These are phyloP conservation scores for Vanessa atalanta DNA, from an alignment of 1,140 invertebrate species.

Conservation along the genomic window DNA sequence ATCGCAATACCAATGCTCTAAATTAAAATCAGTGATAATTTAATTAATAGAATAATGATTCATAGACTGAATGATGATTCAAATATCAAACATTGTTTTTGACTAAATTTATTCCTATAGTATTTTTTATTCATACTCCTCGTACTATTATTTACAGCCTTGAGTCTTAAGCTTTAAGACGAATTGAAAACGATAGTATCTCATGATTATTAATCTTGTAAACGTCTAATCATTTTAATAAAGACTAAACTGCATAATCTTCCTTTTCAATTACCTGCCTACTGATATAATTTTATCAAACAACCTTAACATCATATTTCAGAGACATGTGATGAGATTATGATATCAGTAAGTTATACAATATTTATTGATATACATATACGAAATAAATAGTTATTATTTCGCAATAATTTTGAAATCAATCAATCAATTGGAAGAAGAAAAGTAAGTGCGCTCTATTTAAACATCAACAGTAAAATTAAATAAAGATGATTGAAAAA, in stretches of 20 bases:
- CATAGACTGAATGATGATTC: too few species aligned
- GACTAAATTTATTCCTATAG: too few species aligned
- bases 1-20: background rate
- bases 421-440: background rate
- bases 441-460: background rate
- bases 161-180: too few species aligned
- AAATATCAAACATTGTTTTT: too few species aligned
- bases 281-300: constrained; percentile 12
- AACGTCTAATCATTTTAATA: background rate
- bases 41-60: background rate
- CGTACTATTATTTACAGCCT: too few species aligned
- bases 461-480: too few species aligned
- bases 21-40: background rate
- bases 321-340: constrained; percentile 21
- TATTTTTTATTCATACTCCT: too few species aligned
- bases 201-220: background rate
- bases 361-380: background rate
- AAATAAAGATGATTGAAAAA: background rate
- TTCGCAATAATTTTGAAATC: too few species aligned
- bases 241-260: background rate
- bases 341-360: background rate
- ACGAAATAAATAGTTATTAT: too few species aligned
- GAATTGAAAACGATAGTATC: background rate
- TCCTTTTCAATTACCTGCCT: background rate
- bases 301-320: background rate